Conservation (phyloP, 1,140 invertebrate genomes). For the Drosophila novamexicana region DNA sequence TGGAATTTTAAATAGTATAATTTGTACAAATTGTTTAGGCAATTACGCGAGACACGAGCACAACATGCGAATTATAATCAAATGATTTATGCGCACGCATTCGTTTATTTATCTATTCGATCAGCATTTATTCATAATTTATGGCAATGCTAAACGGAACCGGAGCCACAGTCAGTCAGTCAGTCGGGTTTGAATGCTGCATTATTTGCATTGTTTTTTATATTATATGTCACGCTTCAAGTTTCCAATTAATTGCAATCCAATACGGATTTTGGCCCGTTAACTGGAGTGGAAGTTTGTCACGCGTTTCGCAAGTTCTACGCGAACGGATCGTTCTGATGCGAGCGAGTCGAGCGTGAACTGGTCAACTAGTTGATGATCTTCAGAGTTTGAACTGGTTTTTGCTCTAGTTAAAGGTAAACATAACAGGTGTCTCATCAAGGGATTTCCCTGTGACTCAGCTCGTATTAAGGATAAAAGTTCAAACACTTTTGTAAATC, state of each 20-base stretch:
- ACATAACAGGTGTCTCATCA: not conserved
- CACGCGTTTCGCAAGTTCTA: constrained; percentile 3
- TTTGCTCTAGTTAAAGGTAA: not conserved
- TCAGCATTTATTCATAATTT: constrained; percentile 46
- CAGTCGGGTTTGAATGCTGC: constrained; percentile 35
- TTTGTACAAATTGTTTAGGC: constrained; percentile 50
- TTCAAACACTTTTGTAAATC: constrained; percentile 1
- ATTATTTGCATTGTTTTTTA: constrained; percentile 33
- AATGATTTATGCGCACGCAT: constrained; percentile 65
- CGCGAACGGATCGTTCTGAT: constrained; percentile 2
- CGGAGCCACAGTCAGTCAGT: constrained; percentile 39
- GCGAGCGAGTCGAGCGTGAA: not conserved
- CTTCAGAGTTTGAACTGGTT: not conserved
- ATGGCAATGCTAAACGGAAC: constrained; percentile 54
- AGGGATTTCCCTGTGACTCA: constrained; percentile 16
- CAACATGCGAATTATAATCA: constrained; percentile 36
- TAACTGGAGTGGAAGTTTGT: constrained; percentile 39
- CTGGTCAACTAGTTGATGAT: constrained; percentile 15
- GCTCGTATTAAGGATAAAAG: constrained; percentile 7
- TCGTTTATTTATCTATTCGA: constrained; percentile 15
- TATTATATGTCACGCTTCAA: not conserved
- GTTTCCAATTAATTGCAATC: constrained; percentile 10
- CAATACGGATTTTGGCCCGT: not conserved
- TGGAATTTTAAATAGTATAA: not conserved
- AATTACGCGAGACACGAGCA: constrained; percentile 52